phyloP scores from a whole-genome alignment of 1,140 invertebrate genomes.

The Episyrphus balteatus region DNA sequence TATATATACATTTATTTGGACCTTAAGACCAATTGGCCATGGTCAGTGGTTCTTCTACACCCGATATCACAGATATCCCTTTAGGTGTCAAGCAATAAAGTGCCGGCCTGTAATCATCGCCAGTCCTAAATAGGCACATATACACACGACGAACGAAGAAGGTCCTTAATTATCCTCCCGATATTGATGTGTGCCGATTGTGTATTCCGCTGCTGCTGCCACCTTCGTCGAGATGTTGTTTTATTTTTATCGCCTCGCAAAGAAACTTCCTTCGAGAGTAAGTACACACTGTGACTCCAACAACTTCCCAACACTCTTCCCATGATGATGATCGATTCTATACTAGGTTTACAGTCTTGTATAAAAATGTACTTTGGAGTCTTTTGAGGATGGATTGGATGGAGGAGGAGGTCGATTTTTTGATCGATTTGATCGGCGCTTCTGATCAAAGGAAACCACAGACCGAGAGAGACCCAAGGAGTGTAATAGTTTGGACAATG shows the following conservation, averaged over 20 bases:
- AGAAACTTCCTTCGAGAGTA: no score
- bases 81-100: conserved; percentile 38
- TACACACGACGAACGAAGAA: conserved; percentile 29
- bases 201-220: conserved; percentile 15
- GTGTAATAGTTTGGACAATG: no score
- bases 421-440: conserved; percentile 38
- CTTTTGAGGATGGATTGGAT: no score
- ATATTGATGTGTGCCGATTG: no score
- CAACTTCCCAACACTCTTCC: no score
- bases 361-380: no score
- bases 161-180: conserved; percentile 32
- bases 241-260: not conserved
- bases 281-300: no score
- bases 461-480: conserved; percentile 13
- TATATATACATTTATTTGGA: no score
- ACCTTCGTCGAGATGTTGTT: not conserved
- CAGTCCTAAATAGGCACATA: conserved; percentile 38
- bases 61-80: conserved; percentile 12
- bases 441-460: conserved; percentile 31
- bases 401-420: conserved; percentile 21
- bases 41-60: no score
- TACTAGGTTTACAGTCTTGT: no score
- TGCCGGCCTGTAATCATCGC: conserved; percentile 38
- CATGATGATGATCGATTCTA: no score
- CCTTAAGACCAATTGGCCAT: no score